These are phyloP conservation scores for Holothuria scabra DNA, from an alignment of 53 echinoderm and acorn worm species.

Conservation along the genomic window DNA sequence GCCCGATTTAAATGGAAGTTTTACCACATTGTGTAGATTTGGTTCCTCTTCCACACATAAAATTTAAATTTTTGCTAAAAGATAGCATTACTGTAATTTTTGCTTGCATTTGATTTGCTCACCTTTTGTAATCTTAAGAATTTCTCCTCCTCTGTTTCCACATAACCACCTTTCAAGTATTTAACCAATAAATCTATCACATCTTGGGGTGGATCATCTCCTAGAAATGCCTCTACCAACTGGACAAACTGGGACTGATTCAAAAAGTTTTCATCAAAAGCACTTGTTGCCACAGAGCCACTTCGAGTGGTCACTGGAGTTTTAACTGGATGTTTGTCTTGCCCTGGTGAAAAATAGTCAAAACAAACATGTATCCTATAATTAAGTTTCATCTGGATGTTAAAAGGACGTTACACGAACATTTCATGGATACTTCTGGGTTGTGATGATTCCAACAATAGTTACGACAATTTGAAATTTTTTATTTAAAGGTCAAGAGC, in stretches of 20 bases:
- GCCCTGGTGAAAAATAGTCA: constrained; percentile 30
- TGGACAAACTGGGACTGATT: constrained; percentile 93
- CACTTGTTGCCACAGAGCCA: constrained; percentile 89
- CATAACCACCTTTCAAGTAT: constrained; percentile 84
- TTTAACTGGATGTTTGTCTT: constrained; percentile 73
- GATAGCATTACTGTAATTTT: too few relatives aligned
- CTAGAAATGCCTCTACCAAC: constrained; percentile 84
- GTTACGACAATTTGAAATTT: too few relatives aligned
- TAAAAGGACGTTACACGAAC: too few relatives aligned
- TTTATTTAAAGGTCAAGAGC: too few relatives aligned
- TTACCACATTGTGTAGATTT: too few relatives aligned
- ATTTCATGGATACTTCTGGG: too few relatives aligned
- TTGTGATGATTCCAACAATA: too few relatives aligned
- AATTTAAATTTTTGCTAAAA: too few relatives aligned
- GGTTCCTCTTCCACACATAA: too few relatives aligned
- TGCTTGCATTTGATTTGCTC: background rate
- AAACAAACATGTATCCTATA: background rate
- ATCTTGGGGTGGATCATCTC: constrained; percentile 72
- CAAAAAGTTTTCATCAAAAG: constrained; percentile 91
- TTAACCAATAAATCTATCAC: constrained; percentile 69
- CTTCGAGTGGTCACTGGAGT: constrained; percentile 73
- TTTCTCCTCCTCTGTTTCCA: constrained; percentile 97
- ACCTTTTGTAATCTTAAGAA: constrained; percentile 87
- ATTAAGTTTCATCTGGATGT: too few relatives aligned
- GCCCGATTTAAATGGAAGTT: too few relatives aligned